Evolutionary conservation across 2,888 invertebrate species (phyloP).

Genomic region (Tigriopus californicus): DNA sequence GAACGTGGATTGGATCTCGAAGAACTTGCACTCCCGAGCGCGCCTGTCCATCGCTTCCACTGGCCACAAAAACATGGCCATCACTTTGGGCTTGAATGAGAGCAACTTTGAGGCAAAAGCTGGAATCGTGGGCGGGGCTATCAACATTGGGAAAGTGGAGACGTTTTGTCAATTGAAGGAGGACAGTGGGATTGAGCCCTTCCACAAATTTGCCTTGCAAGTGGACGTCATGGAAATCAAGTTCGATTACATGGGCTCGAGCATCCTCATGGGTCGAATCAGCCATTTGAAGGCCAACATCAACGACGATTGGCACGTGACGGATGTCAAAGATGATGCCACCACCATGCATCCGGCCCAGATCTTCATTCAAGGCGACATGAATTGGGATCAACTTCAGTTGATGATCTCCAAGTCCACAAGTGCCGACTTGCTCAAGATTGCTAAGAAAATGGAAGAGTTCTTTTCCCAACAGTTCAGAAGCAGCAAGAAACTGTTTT

Average conservation of each 20-base stretch:
- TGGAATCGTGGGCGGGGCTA: constrained; percentile 90
- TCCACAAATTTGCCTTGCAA: constrained; percentile 42
- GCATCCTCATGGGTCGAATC: constrained; percentile 73
- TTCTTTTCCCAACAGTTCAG: constrained; percentile 96
- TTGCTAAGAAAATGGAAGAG: constrained; percentile 87
- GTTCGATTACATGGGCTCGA: constrained; percentile 96
- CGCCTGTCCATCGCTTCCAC: constrained; percentile 79
- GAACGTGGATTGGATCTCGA: constrained; percentile 56
- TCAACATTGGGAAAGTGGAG: constrained; percentile 71
- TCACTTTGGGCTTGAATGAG: constrained; percentile 66
- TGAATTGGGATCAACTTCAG: constrained; percentile 89
- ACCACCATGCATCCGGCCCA: constrained; percentile 8
- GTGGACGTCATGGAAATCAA: constrained; percentile 70
- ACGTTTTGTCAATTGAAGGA: constrained; percentile 39
- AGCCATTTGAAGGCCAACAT: constrained; percentile 59
- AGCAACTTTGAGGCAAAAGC: constrained; percentile 87
- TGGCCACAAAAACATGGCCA: constrained; percentile 79
- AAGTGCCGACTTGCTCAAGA: constrained; percentile 86
- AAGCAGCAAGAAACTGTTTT: constrained; percentile 78
- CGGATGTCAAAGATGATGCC: constrained; percentile 23
- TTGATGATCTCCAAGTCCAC: constrained; percentile 92
- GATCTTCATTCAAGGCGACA: constrained; percentile 74
- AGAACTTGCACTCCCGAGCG: constrained; percentile 77
- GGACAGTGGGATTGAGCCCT: constrained; percentile 9
- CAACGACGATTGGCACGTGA: constrained; percentile 69